Base-by-base conservation (phyloP, 2,797 vertebrate genomes). In the Tapera naevia region DNA sequence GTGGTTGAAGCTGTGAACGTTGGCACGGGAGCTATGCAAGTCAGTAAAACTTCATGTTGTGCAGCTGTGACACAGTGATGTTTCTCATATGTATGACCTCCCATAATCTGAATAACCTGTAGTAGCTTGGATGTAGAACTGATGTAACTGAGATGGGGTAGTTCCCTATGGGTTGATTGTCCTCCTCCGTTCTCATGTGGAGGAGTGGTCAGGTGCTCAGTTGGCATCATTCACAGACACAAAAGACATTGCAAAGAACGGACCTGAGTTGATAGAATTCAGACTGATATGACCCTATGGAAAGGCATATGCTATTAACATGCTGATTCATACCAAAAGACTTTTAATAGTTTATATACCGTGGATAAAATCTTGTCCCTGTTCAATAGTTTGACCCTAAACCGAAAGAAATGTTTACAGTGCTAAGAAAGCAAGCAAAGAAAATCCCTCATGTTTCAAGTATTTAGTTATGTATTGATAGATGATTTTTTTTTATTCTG, bases 401-500 rank as follows among this genome's bases (percentile, higher is more conserved):
- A 46, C 8, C 21, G 61, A 79, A 60, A 75, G 0, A 70, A 80
- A 30, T 27, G 5, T 35, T 85, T 89, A 23, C 28, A 76, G 13
- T 46, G 54, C 19, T 69, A 19, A 69, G 71, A 80, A 69, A 28
- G 13, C 22, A 64, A 80, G 45, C 4, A 76, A 51, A 62, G 7
- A 72, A 88, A 48, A 7, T 4, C 8, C 10, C 74, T 43, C 5
- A 21, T 48, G 4, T 88, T 94, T 88, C 32, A 76, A 27, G 23
- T 62, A 61, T 84, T 95, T 79, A 70, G 87, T 30, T 94, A 93
- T 9, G 60, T 5, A 56, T 81, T 30, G 30, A 21, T 70, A 79
- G 39, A 60, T n/a, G n/a, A n/a, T n/a, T 86, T 89, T 86, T 89
- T 9, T 87, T 96, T n/a, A 41, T 92, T 93, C 45, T 45, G 37